phyloP scores from a whole-genome alignment of 2,888 invertebrate genomes.

The Teleogryllus oceanicus region DNA sequence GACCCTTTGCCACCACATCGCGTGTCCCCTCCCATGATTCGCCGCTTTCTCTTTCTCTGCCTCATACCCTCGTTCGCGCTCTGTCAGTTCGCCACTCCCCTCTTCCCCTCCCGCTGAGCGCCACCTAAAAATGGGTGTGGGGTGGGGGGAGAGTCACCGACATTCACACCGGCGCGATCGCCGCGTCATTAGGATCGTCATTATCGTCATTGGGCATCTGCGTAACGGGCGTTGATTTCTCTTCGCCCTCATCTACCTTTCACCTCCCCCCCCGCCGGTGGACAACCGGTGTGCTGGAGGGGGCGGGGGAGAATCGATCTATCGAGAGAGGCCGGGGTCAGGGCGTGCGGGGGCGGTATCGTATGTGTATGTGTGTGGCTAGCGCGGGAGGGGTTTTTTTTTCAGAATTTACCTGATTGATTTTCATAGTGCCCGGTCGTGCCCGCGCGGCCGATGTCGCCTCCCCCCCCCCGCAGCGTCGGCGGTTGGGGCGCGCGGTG shows the following conservation, averaged over 20 bases:
- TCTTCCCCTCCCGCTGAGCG: not conserved
- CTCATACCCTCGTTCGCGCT: not conserved
- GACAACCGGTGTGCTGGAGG: not conserved
- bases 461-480: not conserved
- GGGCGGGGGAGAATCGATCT: not conserved
- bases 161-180: conserved; percentile 3
- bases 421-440: not conserved
- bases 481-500: not conserved
- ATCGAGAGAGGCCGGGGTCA: not conserved
- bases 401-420: not conserved
- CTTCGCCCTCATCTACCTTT: conserved; percentile 10
- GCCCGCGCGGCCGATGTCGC: not conserved
- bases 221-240: not conserved
- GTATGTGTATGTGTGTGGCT: not conserved
- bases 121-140: not conserved
- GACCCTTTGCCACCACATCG: not conserved
- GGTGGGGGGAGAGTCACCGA: not conserved
- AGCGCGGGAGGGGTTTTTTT: not conserved
- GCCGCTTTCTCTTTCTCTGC: not conserved
- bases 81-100: not conserved
- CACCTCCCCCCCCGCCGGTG: not conserved
- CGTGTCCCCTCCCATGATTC: not conserved
- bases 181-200: not conserved
- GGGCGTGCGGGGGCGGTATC: not conserved
- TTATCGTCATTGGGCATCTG: not conserved